Percentiles rank a stretch among this genome's conserved stretches.
Conservation (phyloP, 2,888 invertebrate species). For the Eulithis testata region DNA sequence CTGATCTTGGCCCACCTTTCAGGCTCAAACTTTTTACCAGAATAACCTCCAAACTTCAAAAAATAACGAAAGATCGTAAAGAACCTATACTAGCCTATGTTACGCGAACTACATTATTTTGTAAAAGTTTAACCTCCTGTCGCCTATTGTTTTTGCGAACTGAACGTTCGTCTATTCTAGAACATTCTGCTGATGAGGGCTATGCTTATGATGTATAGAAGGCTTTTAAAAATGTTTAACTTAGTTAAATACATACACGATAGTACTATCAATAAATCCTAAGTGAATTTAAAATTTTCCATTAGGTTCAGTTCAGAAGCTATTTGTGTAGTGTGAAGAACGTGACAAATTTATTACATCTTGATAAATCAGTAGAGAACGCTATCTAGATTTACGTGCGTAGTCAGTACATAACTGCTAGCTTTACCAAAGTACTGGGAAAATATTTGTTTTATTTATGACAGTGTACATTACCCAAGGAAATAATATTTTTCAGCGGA, state of each 20-base stretch:
- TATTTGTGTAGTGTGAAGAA: slow-evolving; percentile 52
- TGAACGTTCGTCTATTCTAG: background rate
- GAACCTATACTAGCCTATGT: background rate
- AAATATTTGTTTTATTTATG: slow-evolving; percentile 49
- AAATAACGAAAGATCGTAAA: no score
- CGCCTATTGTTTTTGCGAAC: background rate
- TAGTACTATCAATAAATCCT: slow-evolving; percentile 4
- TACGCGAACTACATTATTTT: background rate
- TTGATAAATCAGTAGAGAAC: slow-evolving; percentile 64
- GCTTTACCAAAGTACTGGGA: slow-evolving; percentile 44
- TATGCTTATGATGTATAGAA: slow-evolving; percentile 1
- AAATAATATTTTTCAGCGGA: slow-evolving; percentile 29
- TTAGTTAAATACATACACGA: slow-evolving; percentile 29
- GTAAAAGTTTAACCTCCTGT: background rate
- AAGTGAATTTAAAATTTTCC: slow-evolving; percentile 54
- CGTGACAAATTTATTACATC: slow-evolving; percentile 73
- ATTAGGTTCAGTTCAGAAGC: slow-evolving; percentile 39
- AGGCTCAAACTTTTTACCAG: no score
- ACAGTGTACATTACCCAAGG: slow-evolving; percentile 27
- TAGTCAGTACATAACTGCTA: slow-evolving; percentile 43
- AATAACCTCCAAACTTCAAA: no score
- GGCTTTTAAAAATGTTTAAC: slow-evolving; percentile 27
- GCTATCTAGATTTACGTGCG: slow-evolving; percentile 66
- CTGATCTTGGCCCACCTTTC: no score
- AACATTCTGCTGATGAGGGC: slow-evolving; percentile 4